A percentile compares a stretch with the other conserved stretches of the same genome.
Conservation (phyloP, 2,888 invertebrate genomes). For the Seira sanloemensis region DNA sequence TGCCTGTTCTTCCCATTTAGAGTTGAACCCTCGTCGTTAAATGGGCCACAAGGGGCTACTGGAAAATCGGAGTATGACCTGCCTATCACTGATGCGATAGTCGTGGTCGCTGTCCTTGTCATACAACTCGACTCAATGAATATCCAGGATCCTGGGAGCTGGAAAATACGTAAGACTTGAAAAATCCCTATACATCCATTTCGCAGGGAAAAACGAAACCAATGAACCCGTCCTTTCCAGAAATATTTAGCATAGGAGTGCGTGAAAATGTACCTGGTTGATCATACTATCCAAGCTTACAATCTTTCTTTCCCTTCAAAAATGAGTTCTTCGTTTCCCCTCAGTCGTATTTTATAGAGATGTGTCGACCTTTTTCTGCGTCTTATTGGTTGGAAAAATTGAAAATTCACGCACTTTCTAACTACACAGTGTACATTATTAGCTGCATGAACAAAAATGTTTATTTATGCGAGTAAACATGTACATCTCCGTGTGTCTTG, state of each 20-base stretch:
- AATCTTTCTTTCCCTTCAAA: neutral
- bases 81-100: conserved; percentile 8
- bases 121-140: neutral
- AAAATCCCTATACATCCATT: neutral
- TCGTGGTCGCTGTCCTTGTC: conserved; percentile 26
- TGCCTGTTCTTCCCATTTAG: conserved; percentile 46
- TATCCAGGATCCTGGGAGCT: neutral
- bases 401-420: neutral
- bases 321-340: neutral
- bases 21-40: conserved; percentile 69
- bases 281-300: neutral
- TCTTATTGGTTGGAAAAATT: neutral
- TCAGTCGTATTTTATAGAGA: neutral
- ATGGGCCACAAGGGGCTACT: conserved; percentile 72
- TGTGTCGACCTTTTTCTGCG: neutral
- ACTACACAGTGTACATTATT: too few relatives aligned
- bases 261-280: neutral
- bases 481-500: conserved; percentile 30
- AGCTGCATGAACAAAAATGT: too few relatives aligned
- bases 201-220: neutral
- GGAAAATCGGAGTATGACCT: conserved; percentile 66
- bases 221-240: neutral
- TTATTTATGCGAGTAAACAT: conserved; percentile 11
- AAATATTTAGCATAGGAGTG: neutral
- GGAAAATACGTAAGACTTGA: neutral